phyloP scores from a whole-genome alignment of 2,888 invertebrate genomes.

The Auanema sp. region DNA sequence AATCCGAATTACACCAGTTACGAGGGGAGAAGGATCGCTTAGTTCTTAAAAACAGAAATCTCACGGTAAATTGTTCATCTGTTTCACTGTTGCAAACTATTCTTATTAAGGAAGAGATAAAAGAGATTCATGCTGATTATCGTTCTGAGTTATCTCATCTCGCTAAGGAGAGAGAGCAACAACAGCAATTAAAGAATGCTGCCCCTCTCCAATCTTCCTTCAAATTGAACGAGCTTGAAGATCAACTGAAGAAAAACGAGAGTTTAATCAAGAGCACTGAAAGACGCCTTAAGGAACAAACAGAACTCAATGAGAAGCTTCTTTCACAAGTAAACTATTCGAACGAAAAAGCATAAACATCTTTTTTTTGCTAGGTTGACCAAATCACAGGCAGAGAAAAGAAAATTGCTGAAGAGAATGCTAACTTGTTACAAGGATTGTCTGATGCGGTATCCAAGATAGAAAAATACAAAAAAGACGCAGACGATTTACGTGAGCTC shows the following conservation, averaged over 20 bases:
- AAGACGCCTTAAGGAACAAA: slow-evolving; percentile 28
- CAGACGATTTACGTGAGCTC: slow-evolving; percentile 27
- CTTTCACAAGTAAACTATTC: slow-evolving; percentile 22
- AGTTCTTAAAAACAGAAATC: slow-evolving; percentile 11
- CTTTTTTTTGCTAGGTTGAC: neutral
- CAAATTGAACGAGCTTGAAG: slow-evolving; percentile 9
- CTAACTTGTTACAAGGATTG: slow-evolving; percentile 23
- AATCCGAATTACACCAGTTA: slow-evolving; percentile 14
- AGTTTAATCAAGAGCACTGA: slow-evolving; percentile 12
- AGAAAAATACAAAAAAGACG: slow-evolving; percentile 33
- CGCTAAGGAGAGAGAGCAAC: slow-evolving; percentile 19
- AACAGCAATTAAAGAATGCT: neutral
- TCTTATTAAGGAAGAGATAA: slow-evolving; percentile 14
- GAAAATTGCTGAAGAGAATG: slow-evolving; percentile 9
- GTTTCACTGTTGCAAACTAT: neutral
- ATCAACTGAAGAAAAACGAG: slow-evolving; percentile 6
- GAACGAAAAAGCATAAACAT: neutral
- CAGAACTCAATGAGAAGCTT: slow-evolving; percentile 26
- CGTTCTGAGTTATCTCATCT: slow-evolving; percentile 23
- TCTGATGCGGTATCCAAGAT: slow-evolving; percentile 39
- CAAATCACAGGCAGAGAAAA: slow-evolving; percentile 10
- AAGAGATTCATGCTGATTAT: slow-evolving; percentile 19
- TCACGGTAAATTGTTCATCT: slow-evolving; percentile 6
- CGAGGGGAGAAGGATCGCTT: slow-evolving; percentile 17
- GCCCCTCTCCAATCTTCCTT: neutral